Percentiles rank a stretch among this genome's conserved stretches.
Conservation (phyloP, 2,888 invertebrate species). For the Cotesia congregata region DNA sequence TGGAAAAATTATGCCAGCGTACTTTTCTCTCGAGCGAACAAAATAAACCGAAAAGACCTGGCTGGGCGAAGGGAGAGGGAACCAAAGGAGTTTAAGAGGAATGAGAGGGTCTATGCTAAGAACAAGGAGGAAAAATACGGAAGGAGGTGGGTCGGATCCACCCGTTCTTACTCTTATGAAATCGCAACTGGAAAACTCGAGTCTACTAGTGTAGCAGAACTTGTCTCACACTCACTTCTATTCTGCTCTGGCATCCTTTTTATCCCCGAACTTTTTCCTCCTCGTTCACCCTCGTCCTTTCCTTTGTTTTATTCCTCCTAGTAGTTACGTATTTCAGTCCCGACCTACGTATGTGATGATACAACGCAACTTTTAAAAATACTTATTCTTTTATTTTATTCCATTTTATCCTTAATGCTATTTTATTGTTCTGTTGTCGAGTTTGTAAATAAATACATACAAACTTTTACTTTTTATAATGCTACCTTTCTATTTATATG, state of each 20-base stretch:
- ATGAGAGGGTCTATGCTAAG: conserved; percentile 26
- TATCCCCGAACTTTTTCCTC: background rate
- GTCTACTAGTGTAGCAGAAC: conserved; percentile 12
- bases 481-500: too few species aligned
- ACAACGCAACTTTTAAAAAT: conserved; percentile 1
- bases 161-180: conserved; percentile 32
- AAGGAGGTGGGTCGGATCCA: conserved; percentile 33
- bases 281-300: conserved; percentile 27
- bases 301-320: background rate
- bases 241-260: background rate
- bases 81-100: conserved; percentile 23
- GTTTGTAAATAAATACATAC: conserved; percentile 9
- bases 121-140: background rate
- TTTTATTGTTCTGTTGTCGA: conserved; percentile 17
- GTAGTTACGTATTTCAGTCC: background rate
- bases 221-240: background rate
- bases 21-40: conserved; percentile 8
- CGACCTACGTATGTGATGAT: background rate
- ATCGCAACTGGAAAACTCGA: conserved; percentile 36
- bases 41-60: conserved; percentile 14
- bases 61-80: background rate
- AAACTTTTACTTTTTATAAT: background rate
- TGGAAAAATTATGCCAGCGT: conserved; percentile 35
- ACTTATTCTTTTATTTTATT: conserved; percentile 14
- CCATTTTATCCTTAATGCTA: background rate